Percentiles rank a stretch among this genome's conserved stretches.
These are phyloP conservation scores for Caenorhabditis sp. DNA, from an alignment of 2,888 invertebrate genomes.

Conservation along the genomic window DNA sequence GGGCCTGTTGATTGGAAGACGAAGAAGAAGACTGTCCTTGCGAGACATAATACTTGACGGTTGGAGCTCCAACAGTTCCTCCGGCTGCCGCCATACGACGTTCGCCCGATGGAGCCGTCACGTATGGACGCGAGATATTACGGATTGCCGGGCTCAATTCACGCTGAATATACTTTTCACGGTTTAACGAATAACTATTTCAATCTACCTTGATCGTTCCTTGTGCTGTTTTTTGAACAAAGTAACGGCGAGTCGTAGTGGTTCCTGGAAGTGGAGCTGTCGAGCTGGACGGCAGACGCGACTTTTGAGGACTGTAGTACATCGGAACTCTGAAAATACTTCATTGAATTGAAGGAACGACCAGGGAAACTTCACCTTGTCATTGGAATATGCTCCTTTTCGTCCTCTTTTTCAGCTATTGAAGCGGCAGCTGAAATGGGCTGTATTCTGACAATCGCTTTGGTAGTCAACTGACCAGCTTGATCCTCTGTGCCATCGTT, in stretches of 20 bases:
- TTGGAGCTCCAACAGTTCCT: slow-evolving; percentile 4
- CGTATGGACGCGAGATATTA: slow-evolving; percentile 7
- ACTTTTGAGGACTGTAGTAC: slow-evolving; percentile 32
- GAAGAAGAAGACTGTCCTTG: slow-evolving; percentile 2
- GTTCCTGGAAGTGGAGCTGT: neutral
- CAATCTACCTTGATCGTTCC: slow-evolving; percentile 14
- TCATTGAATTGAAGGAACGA: too few relatives aligned
- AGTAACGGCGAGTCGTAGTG: slow-evolving; percentile 22
- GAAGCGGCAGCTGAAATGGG: slow-evolving; percentile 18
- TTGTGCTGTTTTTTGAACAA: slow-evolving; percentile 46
- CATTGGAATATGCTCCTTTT: neutral
- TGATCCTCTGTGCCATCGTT: slow-evolving; percentile 26
- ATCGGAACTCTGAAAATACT: slow-evolving; percentile 4
- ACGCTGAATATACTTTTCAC: neutral
- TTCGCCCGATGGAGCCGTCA: neutral
- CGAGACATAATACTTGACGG: slow-evolving; percentile 48
- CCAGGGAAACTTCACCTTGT: too few relatives aligned
- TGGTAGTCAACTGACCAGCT: slow-evolving; percentile 10
- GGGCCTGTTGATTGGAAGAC: neutral
- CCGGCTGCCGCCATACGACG: slow-evolving; percentile 27
- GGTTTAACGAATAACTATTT: neutral
- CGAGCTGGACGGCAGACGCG: neutral
- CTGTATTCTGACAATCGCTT: too few relatives aligned
- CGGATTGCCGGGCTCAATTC: slow-evolving; percentile 19
- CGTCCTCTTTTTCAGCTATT: slow-evolving; percentile 22